Evolutionary conservation across 2,888 invertebrate genomes (phyloP), one percentile per base, ranked within the genome.

Genomic region (Lycophotia porphyrea): DNA sequence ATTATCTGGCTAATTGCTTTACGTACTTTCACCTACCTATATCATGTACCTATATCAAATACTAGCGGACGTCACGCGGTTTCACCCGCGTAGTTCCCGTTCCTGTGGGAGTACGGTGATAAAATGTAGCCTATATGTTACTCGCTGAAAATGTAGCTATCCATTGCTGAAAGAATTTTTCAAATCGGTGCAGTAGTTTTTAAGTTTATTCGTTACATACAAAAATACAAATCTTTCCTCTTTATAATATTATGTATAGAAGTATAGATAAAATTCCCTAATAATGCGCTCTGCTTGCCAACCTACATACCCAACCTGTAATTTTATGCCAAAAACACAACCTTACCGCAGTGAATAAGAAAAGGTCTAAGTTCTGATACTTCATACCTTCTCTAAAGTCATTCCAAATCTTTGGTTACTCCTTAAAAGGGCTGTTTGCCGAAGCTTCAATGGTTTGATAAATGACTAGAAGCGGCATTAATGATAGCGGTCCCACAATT

Each of bases 401-500:
- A 27, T 21, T 18, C 8, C 27, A 60, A 39, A 8, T n/a, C 42
- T 36, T n/a, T 39, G n/a, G 21, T 15, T 8, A 69, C 24, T 60
- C 58, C 60, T 15, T 79, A 69, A 34, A 79, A 75, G 79, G 52
- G n/a, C 42, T 66, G 5, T 70, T 61, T 3, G 60, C 34, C 34
- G 27, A 60, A 55, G 55, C 36, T 65, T 65, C 47, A 65, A 77
- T 47, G 15, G 73, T 55, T 61, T 70, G 70, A 76, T 75, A n/a
- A 70, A 70, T 66, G 34, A 71, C 55, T 58, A 49, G 27, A 58
- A 47, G 5, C 31, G 31, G 18, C 39, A 49, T 58, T 80, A 80
- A 58, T 47, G 66, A 80, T 76, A 72, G 72, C 64, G 67, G 63
- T 47, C 27, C 21, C 60, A 70, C 74, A 55, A 78, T 81, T 81